Evolutionary conservation across 2,113 vertebrate genomes (phyloP).

Genomic region (Larimichthys crocea): DNA sequence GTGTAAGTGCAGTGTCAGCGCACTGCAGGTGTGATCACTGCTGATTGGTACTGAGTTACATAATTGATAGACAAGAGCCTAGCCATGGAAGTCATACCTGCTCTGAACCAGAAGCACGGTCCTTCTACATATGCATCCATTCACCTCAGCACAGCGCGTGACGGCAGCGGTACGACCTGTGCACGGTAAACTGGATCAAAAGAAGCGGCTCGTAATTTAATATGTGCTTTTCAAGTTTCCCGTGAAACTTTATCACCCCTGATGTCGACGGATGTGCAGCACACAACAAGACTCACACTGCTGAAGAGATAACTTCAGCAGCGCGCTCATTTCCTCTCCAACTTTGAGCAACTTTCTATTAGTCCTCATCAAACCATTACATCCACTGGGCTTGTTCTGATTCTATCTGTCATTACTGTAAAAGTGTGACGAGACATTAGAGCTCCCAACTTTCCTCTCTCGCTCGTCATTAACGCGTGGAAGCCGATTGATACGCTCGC

Average conservation of each 20-base stretch:
- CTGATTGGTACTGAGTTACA: slow-evolving; percentile 11
- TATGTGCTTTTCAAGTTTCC: slow-evolving; percentile 45
- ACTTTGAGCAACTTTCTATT: slow-evolving; percentile 44
- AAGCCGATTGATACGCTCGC: slow-evolving; percentile 66
- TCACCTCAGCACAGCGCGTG: neutral
- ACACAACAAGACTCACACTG: slow-evolving; percentile 24
- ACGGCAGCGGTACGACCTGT: neutral
- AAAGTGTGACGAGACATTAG: slow-evolving; percentile 67
- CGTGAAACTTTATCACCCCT: slow-evolving; percentile 38
- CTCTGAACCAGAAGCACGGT: neutral
- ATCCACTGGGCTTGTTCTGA: slow-evolving; percentile 38
- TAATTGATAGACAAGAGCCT: slow-evolving; percentile 26
- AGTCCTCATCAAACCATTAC: slow-evolving; percentile 48
- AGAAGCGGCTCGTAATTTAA: slow-evolving; percentile 11
- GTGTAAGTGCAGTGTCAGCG: slow-evolving; percentile 57
- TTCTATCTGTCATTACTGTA: slow-evolving; percentile 62
- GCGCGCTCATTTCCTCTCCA: slow-evolving; percentile 12
- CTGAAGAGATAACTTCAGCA: neutral
- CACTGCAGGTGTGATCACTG: slow-evolving; percentile 33
- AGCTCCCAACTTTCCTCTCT: slow-evolving; percentile 40
- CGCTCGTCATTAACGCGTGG: slow-evolving; percentile 48
- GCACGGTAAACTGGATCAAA: slow-evolving; percentile 23
- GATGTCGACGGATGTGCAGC: slow-evolving; percentile 36
- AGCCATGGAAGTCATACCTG: neutral
- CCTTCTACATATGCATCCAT: neutral